Evolutionary conservation across 2,888 invertebrate species (phyloP).

Genomic region (Patella caerulea): DNA sequence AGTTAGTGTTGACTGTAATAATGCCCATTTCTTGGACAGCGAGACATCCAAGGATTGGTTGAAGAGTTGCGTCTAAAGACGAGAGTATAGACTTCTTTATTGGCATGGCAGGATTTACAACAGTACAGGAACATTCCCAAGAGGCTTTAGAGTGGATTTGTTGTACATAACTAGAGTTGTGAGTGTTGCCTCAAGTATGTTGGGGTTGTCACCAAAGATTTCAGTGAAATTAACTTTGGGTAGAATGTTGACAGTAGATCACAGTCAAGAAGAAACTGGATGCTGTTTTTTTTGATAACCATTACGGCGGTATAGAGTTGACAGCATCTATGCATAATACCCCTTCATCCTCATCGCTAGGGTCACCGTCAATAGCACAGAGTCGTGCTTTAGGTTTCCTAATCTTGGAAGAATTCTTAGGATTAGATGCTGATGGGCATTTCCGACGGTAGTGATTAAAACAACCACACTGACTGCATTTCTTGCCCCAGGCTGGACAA

Average conservation of each 20-base stretch:
- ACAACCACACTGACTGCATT: slow-evolving; percentile 27
- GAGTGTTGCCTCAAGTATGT: too few species aligned
- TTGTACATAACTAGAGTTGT: background rate
- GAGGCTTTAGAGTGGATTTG: background rate
- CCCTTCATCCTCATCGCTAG: background rate
- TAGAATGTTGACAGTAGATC: background rate
- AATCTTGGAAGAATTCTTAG: too few species aligned
- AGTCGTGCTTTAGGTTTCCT: too few species aligned
- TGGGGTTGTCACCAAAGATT: too few species aligned
- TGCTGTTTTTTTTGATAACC: background rate
- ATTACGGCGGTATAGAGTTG: background rate
- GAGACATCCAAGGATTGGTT: background rate
- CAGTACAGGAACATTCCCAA: background rate
- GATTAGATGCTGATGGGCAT: background rate
- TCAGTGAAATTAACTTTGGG: too few species aligned
- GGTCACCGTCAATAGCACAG: too few species aligned
- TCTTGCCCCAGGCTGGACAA: slow-evolving; percentile 42
- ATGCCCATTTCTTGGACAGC: background rate
- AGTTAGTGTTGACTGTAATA: background rate
- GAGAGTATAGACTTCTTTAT: background rate
- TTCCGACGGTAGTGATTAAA: background rate
- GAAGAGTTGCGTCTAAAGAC: background rate
- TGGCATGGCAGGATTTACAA: background rate
- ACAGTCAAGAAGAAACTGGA: background rate
- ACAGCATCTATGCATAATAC: background rate